These are phyloP conservation scores for Patella depressa DNA, from an alignment of 2,888 invertebrate species.

Conservation along the genomic window DNA sequence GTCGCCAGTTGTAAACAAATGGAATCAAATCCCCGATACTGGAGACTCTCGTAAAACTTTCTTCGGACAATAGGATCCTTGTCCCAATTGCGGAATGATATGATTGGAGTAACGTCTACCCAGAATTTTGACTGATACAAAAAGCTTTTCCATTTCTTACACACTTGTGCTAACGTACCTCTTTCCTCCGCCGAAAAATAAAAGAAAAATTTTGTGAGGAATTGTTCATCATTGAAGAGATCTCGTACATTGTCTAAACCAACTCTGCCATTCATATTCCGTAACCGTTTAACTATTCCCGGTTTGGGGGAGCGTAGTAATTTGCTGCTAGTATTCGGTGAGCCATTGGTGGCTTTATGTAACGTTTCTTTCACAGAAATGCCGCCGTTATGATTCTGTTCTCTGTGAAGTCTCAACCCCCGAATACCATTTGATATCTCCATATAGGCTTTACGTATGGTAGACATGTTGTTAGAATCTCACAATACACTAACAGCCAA, in stretches of 20 bases:
- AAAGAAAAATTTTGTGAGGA: conserved; percentile 85
- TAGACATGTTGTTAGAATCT: conserved; percentile 61
- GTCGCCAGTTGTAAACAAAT: conserved; percentile 87
- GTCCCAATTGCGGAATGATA: conserved; percentile 84
- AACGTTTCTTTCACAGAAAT: conserved; percentile 21
- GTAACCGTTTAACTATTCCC: conserved; percentile 56
- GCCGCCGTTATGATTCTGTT: conserved; percentile 38
- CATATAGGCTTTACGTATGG: conserved; percentile 68
- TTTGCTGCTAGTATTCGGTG: conserved; percentile 23
- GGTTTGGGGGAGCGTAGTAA: conserved; percentile 58
- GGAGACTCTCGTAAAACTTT: conserved; percentile 74
- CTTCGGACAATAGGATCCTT: conserved; percentile 73
- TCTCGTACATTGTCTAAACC: conserved; percentile 54
- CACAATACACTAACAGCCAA: background rate
- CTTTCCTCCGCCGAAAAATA: conserved; percentile 78
- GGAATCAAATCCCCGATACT: conserved; percentile 88
- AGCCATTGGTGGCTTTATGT: conserved; percentile 29
- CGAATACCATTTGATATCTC: conserved; percentile 70
- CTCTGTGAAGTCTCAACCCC: conserved; percentile 64
- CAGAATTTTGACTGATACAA: conserved; percentile 91
- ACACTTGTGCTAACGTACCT: conserved; percentile 85
- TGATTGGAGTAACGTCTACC: conserved; percentile 86
- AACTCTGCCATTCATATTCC: conserved; percentile 52
- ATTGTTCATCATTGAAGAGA: conserved; percentile 85
- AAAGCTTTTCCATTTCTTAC: conserved; percentile 89